Evolutionary conservation across 2,888 invertebrate species (phyloP), one percentile per base, ranked within the genome.

Genomic region (Leptothorax acervorum): DNA sequence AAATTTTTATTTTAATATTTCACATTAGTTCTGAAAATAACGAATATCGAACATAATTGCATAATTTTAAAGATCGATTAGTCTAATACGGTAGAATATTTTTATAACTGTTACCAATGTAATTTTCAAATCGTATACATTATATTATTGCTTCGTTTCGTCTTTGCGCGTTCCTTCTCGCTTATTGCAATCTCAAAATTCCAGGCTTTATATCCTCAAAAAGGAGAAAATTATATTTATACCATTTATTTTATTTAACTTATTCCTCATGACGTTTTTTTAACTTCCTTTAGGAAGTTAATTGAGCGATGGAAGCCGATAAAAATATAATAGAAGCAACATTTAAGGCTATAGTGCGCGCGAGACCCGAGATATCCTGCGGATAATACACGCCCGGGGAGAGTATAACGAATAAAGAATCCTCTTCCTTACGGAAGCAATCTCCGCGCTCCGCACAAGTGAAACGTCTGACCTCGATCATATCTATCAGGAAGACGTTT

Each of bases 341-440:
- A 48, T 78, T 55, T 71, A 31, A 73, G 5, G 2, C 3, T 35
- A 35, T 35, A 35, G 28, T 87, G 81, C 74, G 68, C 79, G 87
- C 82, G 86, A 87, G 66, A 88, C 85, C 83, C 88, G 90, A 87
- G 88, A 82, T 88, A 81, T 73, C 73, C 87, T 82, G 75, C 70
- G 73, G 53, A 81, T 31, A 66, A 73, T 65, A 85, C 42, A 84
- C 60, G 79, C 3, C 28, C 66, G 45, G 23, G 60, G 70, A 15
- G 35, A 39, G 11, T 76, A 78, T 82, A 70, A 82, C 55, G 15
- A 66, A 66, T 60, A 55, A 55, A 83, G n/a, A 65, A 78, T 65
- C 15, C 45, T 81, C 75, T 87, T 84, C 51, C 85, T 15, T 68
- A 78, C 62, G 75, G 83, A 89, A 86, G 83, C 39, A 83, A 79